These are phyloP conservation scores for Dufourea novaeangliae DNA, from an alignment of 1,140 invertebrate genomes.

Conservation along the genomic window DNA sequence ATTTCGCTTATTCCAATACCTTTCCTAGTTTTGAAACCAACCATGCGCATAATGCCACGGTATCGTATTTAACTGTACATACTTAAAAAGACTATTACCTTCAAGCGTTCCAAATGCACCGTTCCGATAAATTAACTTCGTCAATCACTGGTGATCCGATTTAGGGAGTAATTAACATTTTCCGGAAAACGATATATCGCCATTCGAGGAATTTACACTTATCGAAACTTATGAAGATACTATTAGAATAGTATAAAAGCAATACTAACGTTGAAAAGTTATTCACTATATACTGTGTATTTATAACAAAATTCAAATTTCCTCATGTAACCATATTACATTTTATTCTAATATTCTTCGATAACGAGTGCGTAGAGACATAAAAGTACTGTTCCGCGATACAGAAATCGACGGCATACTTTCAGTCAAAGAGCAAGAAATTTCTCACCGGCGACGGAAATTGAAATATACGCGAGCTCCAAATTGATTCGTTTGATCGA, in stretches of 20 bases:
- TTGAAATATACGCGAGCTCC: slow-evolving; percentile 35
- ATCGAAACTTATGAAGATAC: slow-evolving; percentile 33
- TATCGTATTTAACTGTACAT: slow-evolving; percentile 4
- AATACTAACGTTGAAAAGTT: not conserved
- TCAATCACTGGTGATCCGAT: slow-evolving; percentile 30
- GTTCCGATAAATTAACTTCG: slow-evolving; percentile 60
- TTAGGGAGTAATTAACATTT: slow-evolving; percentile 57
- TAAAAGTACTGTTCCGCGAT: not conserved
- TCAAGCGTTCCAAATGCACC: slow-evolving; percentile 23
- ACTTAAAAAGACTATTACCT: slow-evolving; percentile 12
- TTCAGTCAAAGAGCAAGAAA: not conserved
- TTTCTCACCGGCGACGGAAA: not conserved
- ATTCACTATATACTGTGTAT: no score
- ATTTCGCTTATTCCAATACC: not conserved
- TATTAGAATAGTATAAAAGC: slow-evolving; percentile 2
- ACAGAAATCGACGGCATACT: not conserved
- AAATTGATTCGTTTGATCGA: slow-evolving; percentile 30
- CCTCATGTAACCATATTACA: no score
- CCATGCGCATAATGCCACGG: not conserved
- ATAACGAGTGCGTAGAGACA: not conserved
- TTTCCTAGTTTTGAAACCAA: not conserved
- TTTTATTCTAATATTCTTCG: not conserved
- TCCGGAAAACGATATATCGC: slow-evolving; percentile 44
- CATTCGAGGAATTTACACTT: slow-evolving; percentile 12
- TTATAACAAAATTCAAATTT: no score